These are phyloP conservation scores for Argentina silus DNA, from an alignment of 2,797 vertebrate species.

Conservation along the genomic window DNA sequence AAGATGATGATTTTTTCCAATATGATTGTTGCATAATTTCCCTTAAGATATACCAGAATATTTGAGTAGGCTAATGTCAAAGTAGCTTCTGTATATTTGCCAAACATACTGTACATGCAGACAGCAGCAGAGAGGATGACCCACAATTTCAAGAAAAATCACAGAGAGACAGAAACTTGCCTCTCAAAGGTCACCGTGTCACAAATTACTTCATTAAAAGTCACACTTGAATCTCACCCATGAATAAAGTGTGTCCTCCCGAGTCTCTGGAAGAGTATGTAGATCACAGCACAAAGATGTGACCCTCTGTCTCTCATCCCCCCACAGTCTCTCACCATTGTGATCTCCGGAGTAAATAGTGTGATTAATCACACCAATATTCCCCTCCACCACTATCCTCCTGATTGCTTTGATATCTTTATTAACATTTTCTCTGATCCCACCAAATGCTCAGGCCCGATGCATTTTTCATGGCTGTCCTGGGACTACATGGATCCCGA, in stretches of 20 bases:
- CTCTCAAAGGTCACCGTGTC: conserved; percentile 62
- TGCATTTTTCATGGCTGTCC: conserved; percentile 65
- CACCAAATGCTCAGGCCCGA: conserved; percentile 31
- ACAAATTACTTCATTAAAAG: conserved; percentile 65
- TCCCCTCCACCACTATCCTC: conserved; percentile 48
- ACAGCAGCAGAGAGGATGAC: conserved; percentile 24
- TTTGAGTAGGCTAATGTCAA: conserved; percentile 53
- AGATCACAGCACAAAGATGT: conserved; percentile 41
- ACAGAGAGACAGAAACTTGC: conserved; percentile 33
- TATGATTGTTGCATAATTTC: background rate
- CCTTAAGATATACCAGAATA: background rate
- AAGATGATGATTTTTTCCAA: background rate
- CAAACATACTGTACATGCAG: conserved; percentile 60
- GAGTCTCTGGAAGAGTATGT: conserved; percentile 37
- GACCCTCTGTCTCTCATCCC: conserved; percentile 19
- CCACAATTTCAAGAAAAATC: conserved; percentile 66
- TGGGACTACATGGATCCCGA: conserved; percentile 25
- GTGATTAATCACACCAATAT: conserved; percentile 74
- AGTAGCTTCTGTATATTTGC: conserved; percentile 59
- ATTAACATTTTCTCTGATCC: conserved; percentile 69
- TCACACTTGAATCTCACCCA: conserved; percentile 59
- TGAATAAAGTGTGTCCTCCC: conserved; percentile 59
- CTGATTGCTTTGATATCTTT: conserved; percentile 72
- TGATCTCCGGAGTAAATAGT: conserved; percentile 60
- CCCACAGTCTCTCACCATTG: conserved; percentile 27